These are phyloP conservation scores for Reticulitermes lucifugus DNA, from an alignment of 2,888 invertebrate species.

Conservation along the genomic window DNA sequence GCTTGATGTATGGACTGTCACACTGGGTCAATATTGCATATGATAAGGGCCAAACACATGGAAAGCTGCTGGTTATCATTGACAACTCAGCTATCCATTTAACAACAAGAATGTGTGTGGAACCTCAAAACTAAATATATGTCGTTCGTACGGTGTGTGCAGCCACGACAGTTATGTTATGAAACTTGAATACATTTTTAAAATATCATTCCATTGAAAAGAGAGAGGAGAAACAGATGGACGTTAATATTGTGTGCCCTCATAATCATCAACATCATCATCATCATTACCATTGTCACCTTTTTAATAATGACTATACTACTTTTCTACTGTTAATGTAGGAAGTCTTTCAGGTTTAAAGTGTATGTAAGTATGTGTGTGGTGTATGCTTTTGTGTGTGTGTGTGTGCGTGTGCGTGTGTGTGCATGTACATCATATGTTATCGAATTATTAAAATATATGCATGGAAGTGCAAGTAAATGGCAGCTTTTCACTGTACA, in stretches of 20 bases:
- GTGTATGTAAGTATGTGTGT: background rate
- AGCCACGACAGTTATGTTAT: background rate
- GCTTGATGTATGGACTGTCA: too few relatives aligned
- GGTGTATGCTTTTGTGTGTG: background rate
- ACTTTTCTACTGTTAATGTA: conserved; percentile 23
- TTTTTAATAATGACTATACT: conserved; percentile 28
- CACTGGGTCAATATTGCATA: background rate
- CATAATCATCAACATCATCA: background rate
- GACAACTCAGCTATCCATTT: conserved; percentile 10
- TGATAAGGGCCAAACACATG: background rate
- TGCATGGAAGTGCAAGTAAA: background rate
- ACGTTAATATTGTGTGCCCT: background rate
- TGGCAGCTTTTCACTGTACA: background rate
- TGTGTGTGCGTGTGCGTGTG: background rate
- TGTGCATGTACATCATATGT: background rate
- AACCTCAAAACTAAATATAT: background rate
- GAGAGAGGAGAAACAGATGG: background rate
- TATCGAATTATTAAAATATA: background rate
- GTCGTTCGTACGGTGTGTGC: background rate
- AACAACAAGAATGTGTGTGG: background rate
- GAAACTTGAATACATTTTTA: background rate
- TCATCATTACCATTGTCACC: background rate
- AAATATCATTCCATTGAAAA: conserved; percentile 29
- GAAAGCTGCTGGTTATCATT: background rate
- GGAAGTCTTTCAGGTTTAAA: background rate